phyloP scores from a whole-genome alignment of 2,797 vertebrate species.

The Holocentrus rufus region DNA sequence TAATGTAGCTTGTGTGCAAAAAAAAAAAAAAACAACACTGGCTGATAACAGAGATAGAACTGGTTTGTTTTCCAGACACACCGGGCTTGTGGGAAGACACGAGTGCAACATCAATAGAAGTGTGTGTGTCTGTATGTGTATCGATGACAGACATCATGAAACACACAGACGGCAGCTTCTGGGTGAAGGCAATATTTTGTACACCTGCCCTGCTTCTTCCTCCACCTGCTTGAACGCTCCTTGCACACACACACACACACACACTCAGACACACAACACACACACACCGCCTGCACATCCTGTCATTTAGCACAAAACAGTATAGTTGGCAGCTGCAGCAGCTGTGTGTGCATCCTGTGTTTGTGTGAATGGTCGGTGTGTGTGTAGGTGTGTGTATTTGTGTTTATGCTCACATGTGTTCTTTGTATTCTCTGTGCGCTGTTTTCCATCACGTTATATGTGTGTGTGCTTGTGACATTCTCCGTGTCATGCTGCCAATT shows the following conservation, averaged over 20 bases:
- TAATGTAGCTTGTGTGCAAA: conserved; percentile 31
- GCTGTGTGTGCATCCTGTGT: conserved; percentile 2
- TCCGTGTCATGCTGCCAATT: neutral
- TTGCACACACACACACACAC: conserved; percentile 14
- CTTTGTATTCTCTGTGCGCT: neutral
- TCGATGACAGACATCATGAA: conserved; percentile 28
- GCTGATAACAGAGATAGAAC: conserved; percentile 48
- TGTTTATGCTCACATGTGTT: neutral
- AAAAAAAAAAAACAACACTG: conserved; percentile 5
- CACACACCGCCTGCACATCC: neutral
- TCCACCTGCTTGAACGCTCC: conserved; percentile 66
- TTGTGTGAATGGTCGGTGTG: neutral
- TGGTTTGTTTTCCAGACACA: conserved; percentile 55
- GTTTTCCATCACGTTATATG: neutral
- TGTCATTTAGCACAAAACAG: conserved; percentile 3
- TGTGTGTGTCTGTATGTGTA: conserved; percentile 41
- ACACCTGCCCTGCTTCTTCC: conserved; percentile 67
- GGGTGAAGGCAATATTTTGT: neutral
- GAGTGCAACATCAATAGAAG: conserved; percentile 46
- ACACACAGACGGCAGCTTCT: conserved; percentile 59
- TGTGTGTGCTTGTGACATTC: neutral
- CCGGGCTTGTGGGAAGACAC: conserved; percentile 12
- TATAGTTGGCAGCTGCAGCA: neutral
- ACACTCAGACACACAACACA: neutral
- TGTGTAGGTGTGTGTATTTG: neutral